Evolutionary conservation across 2,888 invertebrate species (phyloP).

Genomic region (Carcina quercana): DNA sequence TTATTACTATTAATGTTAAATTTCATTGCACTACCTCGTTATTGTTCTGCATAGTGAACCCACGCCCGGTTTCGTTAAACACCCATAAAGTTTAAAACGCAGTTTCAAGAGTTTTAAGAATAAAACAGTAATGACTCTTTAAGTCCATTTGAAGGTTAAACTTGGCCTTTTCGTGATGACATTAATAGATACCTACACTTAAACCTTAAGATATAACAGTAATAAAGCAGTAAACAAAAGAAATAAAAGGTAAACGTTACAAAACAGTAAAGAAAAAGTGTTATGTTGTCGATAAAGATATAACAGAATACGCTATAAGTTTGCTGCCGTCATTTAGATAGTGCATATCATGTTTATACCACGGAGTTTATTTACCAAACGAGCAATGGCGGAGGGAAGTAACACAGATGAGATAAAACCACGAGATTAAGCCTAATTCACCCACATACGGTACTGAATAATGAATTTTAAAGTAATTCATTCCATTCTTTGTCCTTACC

Average conservation of each 20-base stretch:
- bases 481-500: slow-evolving; percentile 35
- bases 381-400: slow-evolving; percentile 26
- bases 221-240: slow-evolving; percentile 3
- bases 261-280: slow-evolving; percentile 22
- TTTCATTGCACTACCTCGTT: slow-evolving; percentile 30
- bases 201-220: too few relatives aligned
- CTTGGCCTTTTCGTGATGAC: too few relatives aligned
- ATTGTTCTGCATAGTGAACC: slow-evolving; percentile 13
- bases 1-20: slow-evolving; percentile 30
- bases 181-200: too few relatives aligned
- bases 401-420: slow-evolving; percentile 42
- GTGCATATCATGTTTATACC: slow-evolving; percentile 45
- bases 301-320: slow-evolving; percentile 44
- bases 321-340: slow-evolving; percentile 52
- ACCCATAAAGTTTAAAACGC: slow-evolving; percentile 6
- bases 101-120: too few relatives aligned
- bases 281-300: slow-evolving; percentile 47
- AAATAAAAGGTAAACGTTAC: background rate
- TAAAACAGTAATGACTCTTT: too few relatives aligned
- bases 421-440: slow-evolving; percentile 42
- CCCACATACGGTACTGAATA: slow-evolving; percentile 55
- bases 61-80: slow-evolving; percentile 4
- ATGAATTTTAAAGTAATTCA: slow-evolving; percentile 48
- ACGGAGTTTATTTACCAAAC: slow-evolving; percentile 48
- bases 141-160: too few relatives aligned